Conservation (phyloP, 2,797 vertebrate genomes). For the Salmo trutta region DNA sequence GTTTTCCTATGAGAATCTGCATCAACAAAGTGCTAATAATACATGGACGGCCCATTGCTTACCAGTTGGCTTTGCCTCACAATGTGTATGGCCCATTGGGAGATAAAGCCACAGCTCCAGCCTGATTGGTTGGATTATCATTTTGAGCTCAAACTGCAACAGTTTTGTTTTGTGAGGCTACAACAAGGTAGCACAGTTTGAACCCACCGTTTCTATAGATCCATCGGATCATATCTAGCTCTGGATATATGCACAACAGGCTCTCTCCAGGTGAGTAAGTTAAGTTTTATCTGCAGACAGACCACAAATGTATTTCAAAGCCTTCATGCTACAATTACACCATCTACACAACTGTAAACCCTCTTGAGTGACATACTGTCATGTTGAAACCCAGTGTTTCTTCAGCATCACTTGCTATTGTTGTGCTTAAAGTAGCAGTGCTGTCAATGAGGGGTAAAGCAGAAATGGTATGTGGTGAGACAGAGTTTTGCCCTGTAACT, state of each 20-base stretch:
- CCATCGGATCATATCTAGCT: not conserved
- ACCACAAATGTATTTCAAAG: not conserved
- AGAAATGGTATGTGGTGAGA: not conserved
- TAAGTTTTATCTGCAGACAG: not conserved
- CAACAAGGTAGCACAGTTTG: not conserved
- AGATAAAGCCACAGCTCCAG: constrained; percentile 20
- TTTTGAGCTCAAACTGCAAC: constrained; percentile 11
- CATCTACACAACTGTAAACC: not conserved
- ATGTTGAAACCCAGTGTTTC: not conserved
- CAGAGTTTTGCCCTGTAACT: not conserved
- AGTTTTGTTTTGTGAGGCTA: not conserved
- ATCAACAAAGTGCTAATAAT: constrained; percentile 25
- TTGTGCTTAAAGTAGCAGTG: not conserved
- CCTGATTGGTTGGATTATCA: not conserved
- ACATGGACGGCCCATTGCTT: constrained; percentile 27
- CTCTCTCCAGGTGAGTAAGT: not conserved
- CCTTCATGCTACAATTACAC: not conserved
- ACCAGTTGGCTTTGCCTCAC: constrained; percentile 14
- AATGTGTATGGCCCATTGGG: constrained; percentile 12
- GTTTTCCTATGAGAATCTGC: constrained; percentile 20
- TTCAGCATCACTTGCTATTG: not conserved
- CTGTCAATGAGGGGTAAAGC: not conserved
- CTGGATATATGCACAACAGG: not conserved
- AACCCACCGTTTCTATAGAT: not conserved
- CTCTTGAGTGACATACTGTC: not conserved